phyloP scores from a whole-genome alignment of 2,113 vertebrate species.

The Noturus placidus region DNA sequence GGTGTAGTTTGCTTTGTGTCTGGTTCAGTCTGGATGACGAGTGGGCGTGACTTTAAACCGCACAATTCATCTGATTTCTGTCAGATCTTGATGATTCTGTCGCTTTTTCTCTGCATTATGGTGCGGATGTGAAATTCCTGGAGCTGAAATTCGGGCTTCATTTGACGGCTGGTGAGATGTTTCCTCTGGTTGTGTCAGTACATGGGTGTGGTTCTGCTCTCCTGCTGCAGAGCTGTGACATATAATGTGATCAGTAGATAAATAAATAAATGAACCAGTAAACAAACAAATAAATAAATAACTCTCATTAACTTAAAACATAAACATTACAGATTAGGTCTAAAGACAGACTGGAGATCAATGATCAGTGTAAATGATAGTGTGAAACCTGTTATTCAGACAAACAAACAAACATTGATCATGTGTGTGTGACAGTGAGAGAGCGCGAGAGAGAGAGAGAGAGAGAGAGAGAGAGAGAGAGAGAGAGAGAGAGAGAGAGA shows the following conservation, averaged over 20 bases:
- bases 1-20: background rate
- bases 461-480: too few relatives aligned
- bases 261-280: background rate
- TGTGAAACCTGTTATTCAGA: background rate
- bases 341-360: background rate
- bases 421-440: too few relatives aligned
- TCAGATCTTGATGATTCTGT: too few relatives aligned
- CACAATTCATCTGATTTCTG: background rate
- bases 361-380: background rate
- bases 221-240: background rate
- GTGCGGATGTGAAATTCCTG: background rate
- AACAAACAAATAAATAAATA: background rate
- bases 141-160: background rate
- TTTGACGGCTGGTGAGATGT: background rate
- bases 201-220: background rate
- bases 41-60: background rate
- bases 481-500: too few relatives aligned
- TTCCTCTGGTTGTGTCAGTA: background rate
- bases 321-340: background rate
- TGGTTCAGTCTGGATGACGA: background rate
- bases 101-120: background rate
- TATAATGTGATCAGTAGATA: background rate
- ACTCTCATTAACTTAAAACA: background rate
- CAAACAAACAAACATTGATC: background rate
- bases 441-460: too few relatives aligned